Conservation (phyloP, 1,140 invertebrate genomes). For the Aleiodes sp. region DNA sequence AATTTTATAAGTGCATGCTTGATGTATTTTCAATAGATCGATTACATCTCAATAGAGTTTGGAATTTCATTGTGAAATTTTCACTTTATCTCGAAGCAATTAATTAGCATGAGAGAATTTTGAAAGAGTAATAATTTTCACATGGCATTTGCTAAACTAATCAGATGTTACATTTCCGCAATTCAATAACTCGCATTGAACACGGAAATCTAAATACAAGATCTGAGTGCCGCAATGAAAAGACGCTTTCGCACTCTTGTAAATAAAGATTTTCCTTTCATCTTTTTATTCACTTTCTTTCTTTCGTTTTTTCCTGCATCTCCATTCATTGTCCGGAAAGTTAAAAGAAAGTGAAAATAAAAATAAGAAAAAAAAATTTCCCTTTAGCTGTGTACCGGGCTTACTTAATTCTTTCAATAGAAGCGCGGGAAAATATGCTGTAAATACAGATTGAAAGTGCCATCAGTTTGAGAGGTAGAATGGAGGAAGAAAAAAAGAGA, state of each 20-base stretch:
- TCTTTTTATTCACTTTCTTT: background rate
- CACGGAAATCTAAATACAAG: background rate
- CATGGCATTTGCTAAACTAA: too few species aligned
- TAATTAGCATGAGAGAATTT: too few species aligned
- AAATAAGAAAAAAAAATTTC: background rate
- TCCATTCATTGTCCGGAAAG: background rate
- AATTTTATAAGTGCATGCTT: background rate
- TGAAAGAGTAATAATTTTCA: too few species aligned
- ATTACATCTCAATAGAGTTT: too few species aligned
- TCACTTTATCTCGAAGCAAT: too few species aligned
- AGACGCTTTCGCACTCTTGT: background rate
- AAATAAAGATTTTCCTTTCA: background rate
- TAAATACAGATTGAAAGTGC: slow-evolving; percentile 21
- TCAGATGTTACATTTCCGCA: too few species aligned
- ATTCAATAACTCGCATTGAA: too few species aligned
- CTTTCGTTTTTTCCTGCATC: background rate
- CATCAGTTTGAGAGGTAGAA: slow-evolving; percentile 1
- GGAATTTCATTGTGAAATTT: too few species aligned
- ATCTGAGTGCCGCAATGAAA: background rate
- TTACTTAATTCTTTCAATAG: background rate
- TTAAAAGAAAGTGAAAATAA: background rate
- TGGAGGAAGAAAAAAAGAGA: background rate
- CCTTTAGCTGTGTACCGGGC: background rate
- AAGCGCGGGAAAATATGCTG: slow-evolving; percentile 6
- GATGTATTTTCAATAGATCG: background rate